Base-by-base conservation (phyloP, 2,113 vertebrate genomes). In the Scophthalmus maximus region DNA sequence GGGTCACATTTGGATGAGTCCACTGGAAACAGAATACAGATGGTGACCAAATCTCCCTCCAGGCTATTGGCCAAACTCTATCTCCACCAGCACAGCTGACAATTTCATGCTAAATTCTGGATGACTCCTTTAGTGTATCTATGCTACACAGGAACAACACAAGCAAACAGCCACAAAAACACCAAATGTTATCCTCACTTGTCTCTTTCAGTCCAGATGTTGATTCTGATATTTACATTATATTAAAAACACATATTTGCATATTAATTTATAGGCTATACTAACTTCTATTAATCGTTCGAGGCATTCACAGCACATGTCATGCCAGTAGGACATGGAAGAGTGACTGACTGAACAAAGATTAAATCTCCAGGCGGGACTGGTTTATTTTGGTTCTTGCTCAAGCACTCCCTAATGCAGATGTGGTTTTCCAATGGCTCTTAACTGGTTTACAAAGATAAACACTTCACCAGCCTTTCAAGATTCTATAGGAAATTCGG, bases 331-430 rank as follows among this genome's bases (percentile, higher is more conserved):
- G 22, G 26, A 85, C 44, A 65, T 52, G 42, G 38, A 73, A 62
- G 62, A 79, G 46, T 66, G 55, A 81, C 78, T 72, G 73, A 65
- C 42, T 23, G 40, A 76, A 52, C 44, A 73, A 81, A 50, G 75
- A 82, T 76, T 78, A 72, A 11, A 75, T 78, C 75, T 73, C 27
- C 47, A 27, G 40, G 30, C 49, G 14, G 50, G 58, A 62, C 46
- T 44, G 70, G 71, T 87, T 88, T 83, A 34, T 78, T 80, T 82
- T 79, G 55, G 25, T 81, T 71, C 52, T 30, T 0, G 18, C 36
- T 64, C 47, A 74, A 73, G 23, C 4, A 2, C 47, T 78, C 55
- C 52, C 36, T 73, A 64, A 72, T 36, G 69, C 57, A 80, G 15
- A 85, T 76, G 65, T 22, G 5, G 76, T 47, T 76, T 85, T 64